A percentile compares a stretch with the other conserved stretches of the same genome.
phyloP scores from a whole-genome alignment of 2,888 invertebrate species.

The Scaptomyza polygonia region DNA sequence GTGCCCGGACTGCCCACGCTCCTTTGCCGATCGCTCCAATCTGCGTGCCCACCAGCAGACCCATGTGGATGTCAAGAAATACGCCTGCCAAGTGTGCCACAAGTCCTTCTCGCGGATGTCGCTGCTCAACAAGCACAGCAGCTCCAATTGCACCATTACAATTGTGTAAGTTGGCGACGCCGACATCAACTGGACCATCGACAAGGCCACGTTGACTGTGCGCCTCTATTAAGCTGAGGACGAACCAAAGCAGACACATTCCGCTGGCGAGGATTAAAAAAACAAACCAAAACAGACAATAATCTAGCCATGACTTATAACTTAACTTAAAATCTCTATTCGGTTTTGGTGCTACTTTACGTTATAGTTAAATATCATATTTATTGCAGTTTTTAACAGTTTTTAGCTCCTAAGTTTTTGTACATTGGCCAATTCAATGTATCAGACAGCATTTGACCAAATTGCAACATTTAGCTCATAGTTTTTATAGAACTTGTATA shows the following conservation, averaged over 20 bases:
- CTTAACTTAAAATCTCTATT: constrained; percentile 49
- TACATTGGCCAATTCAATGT: constrained; percentile 53
- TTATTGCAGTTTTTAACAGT: constrained; percentile 48
- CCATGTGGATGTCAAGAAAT: constrained; percentile 83
- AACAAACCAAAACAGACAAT: constrained; percentile 41
- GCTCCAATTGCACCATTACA: constrained; percentile 82
- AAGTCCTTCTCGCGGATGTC: constrained; percentile 84
- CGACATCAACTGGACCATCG: not conserved
- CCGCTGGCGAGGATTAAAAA: constrained; percentile 70
- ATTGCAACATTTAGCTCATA: constrained; percentile 53
- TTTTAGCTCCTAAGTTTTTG: constrained; percentile 50
- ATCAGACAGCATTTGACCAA: constrained; percentile 71
- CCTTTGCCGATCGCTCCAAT: constrained; percentile 84
- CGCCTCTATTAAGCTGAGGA: not conserved
- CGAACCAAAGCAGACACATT: constrained; percentile 51
- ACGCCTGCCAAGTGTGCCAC: constrained; percentile 82
- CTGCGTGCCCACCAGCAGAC: constrained; percentile 84
- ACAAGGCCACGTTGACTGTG: constrained; percentile 16
- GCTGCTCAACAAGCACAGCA: constrained; percentile 82
- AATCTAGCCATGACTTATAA: constrained; percentile 42
- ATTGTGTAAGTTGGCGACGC: constrained; percentile 68
- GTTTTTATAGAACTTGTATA: constrained; percentile 33
- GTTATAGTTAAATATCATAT: constrained; percentile 39
- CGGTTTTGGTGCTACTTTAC: constrained; percentile 63
- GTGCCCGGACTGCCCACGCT: constrained; percentile 82